Percentiles rank a stretch among this genome's conserved stretches.
Conservation (phyloP, 2,797 vertebrate species). For the Urosaurus nigricauda region DNA sequence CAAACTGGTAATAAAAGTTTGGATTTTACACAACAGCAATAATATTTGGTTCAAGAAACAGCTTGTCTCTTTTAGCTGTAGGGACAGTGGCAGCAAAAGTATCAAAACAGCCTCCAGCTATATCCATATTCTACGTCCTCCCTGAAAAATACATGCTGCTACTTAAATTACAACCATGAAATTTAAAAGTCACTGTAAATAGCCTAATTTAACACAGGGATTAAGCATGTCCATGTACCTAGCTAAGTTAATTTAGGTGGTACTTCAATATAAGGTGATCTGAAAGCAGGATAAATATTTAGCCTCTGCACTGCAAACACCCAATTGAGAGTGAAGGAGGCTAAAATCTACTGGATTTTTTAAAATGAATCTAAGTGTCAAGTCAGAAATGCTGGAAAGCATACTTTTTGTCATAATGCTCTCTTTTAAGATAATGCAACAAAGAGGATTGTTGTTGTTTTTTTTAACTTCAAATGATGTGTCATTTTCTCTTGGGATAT, state of each 20-base stretch:
- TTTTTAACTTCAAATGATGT: conserved; percentile 75
- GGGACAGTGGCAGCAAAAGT: background rate
- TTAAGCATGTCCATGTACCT: background rate
- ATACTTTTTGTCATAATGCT: conserved; percentile 56
- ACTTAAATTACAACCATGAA: background rate
- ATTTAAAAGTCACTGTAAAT: conserved; percentile 7
- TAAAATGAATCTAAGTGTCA: conserved; percentile 43
- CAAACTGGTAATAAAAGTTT: no score
- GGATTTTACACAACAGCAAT: no score
- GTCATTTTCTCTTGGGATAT: conserved; percentile 70
- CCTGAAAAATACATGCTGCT: background rate
- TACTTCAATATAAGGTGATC: conserved; percentile 45
- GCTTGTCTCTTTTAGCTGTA: background rate
- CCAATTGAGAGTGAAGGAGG: conserved; percentile 46
- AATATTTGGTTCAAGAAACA: background rate
- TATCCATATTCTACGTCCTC: background rate
- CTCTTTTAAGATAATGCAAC: conserved; percentile 61
- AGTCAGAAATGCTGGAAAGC: conserved; percentile 43
- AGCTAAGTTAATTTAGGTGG: conserved; percentile 20
- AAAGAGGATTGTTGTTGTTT: conserved; percentile 72
- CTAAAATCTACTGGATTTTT: conserved; percentile 55
- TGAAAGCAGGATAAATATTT: conserved; percentile 26
- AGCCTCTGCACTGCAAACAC: conserved; percentile 47
- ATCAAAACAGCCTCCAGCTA: background rate
- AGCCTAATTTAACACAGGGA: background rate